Conservation (phyloP, 2,888 invertebrate species). For the Dicycla oo region DNA sequence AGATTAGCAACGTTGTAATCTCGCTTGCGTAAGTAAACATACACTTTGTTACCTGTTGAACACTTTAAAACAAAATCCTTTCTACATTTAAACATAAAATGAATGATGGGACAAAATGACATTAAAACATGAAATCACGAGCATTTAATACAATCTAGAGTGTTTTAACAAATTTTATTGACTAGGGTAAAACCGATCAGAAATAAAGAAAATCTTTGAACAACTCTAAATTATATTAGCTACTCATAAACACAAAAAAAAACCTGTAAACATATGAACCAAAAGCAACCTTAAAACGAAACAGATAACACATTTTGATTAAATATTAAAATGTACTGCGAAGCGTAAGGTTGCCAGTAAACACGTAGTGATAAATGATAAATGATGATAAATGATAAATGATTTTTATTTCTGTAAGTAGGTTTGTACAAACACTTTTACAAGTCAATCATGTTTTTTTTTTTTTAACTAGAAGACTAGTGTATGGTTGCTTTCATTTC, state of each 20-base stretch:
- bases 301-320: not conserved
- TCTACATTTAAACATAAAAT: slow-evolving; percentile 43
- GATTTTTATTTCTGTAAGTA: too few species aligned
- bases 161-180: not conserved
- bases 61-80: slow-evolving; percentile 45
- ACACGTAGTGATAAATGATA: too few species aligned
- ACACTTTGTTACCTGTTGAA: not conserved
- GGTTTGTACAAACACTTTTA: too few species aligned
- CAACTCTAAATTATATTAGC: slow-evolving; percentile 30
- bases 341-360: not conserved
- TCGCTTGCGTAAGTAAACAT: not conserved
- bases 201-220: too few species aligned
- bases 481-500: slow-evolving; percentile 6
- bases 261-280: slow-evolving; percentile 8
- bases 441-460: too few species aligned
- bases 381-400: too few species aligned
- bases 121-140: slow-evolving; percentile 24
- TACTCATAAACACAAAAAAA: slow-evolving; percentile 23
- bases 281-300: slow-evolving; percentile 22
- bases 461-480: too few species aligned
- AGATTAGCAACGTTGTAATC: not conserved
- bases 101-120: slow-evolving; percentile 29
- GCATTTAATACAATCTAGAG: slow-evolving; percentile 18
- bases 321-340: too few species aligned
- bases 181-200: not conserved